Base-by-base conservation (phyloP, 2,888 invertebrate genomes). In the Agrilus cyanescens region DNA sequence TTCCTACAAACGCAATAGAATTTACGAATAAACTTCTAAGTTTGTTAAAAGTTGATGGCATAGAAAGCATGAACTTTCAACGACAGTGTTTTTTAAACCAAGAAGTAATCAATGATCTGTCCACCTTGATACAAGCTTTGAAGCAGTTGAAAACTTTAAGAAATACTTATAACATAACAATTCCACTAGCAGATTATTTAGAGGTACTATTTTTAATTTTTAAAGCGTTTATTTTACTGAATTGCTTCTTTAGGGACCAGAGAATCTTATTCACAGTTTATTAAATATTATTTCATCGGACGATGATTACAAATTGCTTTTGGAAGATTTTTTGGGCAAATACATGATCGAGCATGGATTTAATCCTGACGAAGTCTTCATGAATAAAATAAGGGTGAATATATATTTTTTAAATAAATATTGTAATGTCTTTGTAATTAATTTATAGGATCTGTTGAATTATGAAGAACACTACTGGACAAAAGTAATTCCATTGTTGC, bases 271-370 rank as follows among this genome's bases (percentile, higher is more conserved):
- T 15, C 49, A 53, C 34, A 49, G 50, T 12, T 49, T 63, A 20
- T 43, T 62, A 25, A 53, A 51, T 37, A 36, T 52, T 10, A 46
- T 49, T 10, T 50, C 57, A 47, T 25, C 41, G 32, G 48, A 57
- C 4, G 57, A 62, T 12, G 52, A 55, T 25, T 63, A 65, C 40
- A 53, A 61, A 10, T 40, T 50, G 18, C 60, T 70, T 30, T 46
- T 68, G 8, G 53, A 61, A 31, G 56, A 60, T 5, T 69, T 69
- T 54, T 51, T 70, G 6, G 56, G 57, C 16, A 58, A 59, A 36
- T 71, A 63, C 43, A 66, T 71, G 47, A 40, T 61, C 1, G 62
- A 69, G 41, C 60, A 67, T 51, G 56, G 60, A 7, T 53, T 71
- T 37, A 56, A 68, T 48, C 61, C 61, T 13, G 69, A 72, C 54